phyloP scores from a whole-genome alignment of 1,140 invertebrate species.

The Trichomalopsis sarcophagae region DNA sequence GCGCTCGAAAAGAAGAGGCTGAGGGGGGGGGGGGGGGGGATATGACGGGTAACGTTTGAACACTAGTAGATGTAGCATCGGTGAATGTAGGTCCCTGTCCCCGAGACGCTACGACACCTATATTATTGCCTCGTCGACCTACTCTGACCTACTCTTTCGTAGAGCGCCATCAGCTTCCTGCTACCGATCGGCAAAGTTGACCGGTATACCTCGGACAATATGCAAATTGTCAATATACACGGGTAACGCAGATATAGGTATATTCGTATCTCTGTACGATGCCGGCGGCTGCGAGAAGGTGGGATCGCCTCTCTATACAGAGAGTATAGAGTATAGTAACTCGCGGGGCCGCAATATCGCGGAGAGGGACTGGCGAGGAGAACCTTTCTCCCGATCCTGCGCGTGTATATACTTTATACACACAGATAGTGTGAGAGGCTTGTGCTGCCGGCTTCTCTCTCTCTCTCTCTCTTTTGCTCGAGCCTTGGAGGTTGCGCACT shows the following conservation, averaged over 20 bases:
- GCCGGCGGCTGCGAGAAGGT: too few relatives aligned
- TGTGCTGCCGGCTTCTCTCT: conserved; percentile 47
- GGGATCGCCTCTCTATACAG: too few relatives aligned
- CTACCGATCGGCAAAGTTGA: too few relatives aligned
- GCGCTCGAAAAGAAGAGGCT: too few relatives aligned
- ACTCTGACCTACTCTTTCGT: not conserved
- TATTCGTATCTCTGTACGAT: not conserved
- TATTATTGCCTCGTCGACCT: not conserved
- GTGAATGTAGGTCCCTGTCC: not conserved
- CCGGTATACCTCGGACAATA: not conserved
- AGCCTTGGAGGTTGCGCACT: conserved; percentile 43
- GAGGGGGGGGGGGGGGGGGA: too few relatives aligned
- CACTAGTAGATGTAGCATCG: not conserved
- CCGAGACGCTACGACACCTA: not conserved
- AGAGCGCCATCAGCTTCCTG: not conserved
- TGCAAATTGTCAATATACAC: too few relatives aligned
- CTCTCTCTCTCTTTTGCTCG: not conserved
- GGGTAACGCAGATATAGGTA: too few relatives aligned
- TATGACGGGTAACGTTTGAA: not conserved
- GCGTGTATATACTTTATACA: not conserved
- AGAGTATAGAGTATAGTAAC: too few relatives aligned
- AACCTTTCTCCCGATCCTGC: conserved; percentile 72
- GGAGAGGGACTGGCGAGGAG: conserved; percentile 56
- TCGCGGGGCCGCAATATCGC: not conserved
- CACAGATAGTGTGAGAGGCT: not conserved